phyloP scores from a whole-genome alignment of 2,888 invertebrate genomes.

The Bombylius major region DNA sequence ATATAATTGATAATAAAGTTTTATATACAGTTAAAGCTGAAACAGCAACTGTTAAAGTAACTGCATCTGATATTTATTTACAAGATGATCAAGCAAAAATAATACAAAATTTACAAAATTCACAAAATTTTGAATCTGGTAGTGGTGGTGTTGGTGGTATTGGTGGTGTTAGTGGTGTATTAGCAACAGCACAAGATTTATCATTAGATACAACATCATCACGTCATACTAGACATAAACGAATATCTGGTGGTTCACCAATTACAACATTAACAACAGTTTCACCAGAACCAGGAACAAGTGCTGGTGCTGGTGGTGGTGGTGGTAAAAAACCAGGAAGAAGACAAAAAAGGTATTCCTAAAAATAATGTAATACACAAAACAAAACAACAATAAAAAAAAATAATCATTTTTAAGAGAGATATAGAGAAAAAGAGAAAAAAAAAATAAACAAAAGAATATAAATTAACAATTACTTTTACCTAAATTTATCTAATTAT shows the following conservation, averaged over 20 bases:
- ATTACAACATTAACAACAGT: constrained; percentile 15
- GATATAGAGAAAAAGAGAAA: too few relatives aligned
- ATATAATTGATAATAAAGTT: constrained; percentile 33
- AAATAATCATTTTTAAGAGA: background rate
- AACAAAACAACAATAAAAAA: constrained; percentile 3
- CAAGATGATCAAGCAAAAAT: constrained; percentile 44
- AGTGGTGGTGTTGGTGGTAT: constrained; percentile 2
- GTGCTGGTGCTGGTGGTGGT: constrained; percentile 13
- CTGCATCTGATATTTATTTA: constrained; percentile 42
- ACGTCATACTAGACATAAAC: constrained; percentile 16
- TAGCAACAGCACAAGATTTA: background rate
- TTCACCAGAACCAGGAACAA: constrained; percentile 20
- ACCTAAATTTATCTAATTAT: too few relatives aligned
- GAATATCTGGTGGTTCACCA: constrained; percentile 14
- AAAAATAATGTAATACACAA: constrained; percentile 12
- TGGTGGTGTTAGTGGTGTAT: background rate
- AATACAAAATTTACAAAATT: constrained; percentile 31
- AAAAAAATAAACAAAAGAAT: too few relatives aligned
- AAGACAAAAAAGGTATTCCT: constrained; percentile 21
- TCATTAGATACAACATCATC: background rate
- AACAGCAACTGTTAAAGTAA: constrained; percentile 40
- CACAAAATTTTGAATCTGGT: constrained; percentile 6
- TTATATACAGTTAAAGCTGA: constrained; percentile 17
- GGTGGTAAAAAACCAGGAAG: constrained; percentile 14
- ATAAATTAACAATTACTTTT: too few relatives aligned